These are phyloP conservation scores for Gobio occitaniae DNA, from an alignment of 2,797 vertebrate species.

Conservation along the genomic window DNA sequence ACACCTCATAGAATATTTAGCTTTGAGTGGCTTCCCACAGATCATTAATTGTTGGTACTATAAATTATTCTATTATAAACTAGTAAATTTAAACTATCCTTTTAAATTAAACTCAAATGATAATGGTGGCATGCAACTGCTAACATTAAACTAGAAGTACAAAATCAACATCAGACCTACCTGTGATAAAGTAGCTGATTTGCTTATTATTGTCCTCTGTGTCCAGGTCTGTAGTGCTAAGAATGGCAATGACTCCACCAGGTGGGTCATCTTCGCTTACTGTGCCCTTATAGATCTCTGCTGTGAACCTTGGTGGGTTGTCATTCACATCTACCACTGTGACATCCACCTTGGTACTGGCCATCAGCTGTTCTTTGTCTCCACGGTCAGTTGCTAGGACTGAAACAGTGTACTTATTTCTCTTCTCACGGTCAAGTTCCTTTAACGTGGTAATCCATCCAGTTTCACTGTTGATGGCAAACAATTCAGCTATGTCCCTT, in stretches of 20 bases:
- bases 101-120: background rate
- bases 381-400: conserved; percentile 90
- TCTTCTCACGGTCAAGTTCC: conserved; percentile 90
- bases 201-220: conserved; percentile 91
- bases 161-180: conserved; percentile 70
- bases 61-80: background rate
- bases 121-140: background rate
- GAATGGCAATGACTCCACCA: conserved; percentile 92
- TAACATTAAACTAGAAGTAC: background rate
- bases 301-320: conserved; percentile 93
- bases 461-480: conserved; percentile 88
- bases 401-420: conserved; percentile 79
- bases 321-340: conserved; percentile 94
- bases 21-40: background rate
- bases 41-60: background rate
- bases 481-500: conserved; percentile 83
- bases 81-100: background rate
- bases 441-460: conserved; percentile 95
- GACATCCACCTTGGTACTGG: conserved; percentile 84
- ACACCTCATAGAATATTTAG: background rate
- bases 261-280: conserved; percentile 96
- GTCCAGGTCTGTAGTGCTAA: conserved; percentile 94
- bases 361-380: conserved; percentile 86
- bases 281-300: conserved; percentile 97
- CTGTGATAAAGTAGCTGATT: conserved; percentile 95